Conservation (phyloP, 2,113 vertebrate genomes). For the Meriones unguiculatus region DNA sequence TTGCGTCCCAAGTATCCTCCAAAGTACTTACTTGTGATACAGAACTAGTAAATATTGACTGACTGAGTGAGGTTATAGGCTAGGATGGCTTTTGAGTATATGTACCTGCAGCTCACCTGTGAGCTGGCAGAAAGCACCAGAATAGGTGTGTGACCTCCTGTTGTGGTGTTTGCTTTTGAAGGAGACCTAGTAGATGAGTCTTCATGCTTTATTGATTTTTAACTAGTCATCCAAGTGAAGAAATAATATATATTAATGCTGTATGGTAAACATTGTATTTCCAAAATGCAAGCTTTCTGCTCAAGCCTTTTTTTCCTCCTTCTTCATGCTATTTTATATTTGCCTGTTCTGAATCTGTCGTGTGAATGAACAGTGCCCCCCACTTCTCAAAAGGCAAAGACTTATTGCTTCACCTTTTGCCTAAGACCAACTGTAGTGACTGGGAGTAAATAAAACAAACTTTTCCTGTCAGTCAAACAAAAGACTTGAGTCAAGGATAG, state of each 20-base stretch:
- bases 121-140: not conserved
- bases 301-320: not conserved
- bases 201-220: not conserved
- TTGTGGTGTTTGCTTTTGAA: not conserved
- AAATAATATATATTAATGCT: not conserved
- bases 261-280: slow-evolving; percentile 44
- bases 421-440: not conserved
- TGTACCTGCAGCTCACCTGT: not conserved
- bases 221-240: not conserved
- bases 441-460: not conserved
- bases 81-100: no score
- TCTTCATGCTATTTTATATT: slow-evolving; percentile 48
- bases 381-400: not conserved
- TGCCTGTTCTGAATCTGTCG: slow-evolving; percentile 45
- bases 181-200: not conserved
- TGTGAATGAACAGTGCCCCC: slow-evolving; percentile 11
- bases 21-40: not conserved
- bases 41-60: not conserved
- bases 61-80: not conserved
- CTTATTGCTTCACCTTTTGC: not conserved
- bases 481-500: not conserved
- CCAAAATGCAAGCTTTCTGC: slow-evolving; percentile 38
- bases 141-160: not conserved
- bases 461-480: not conserved
- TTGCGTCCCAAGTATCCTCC: not conserved